Conservation (phyloP, 1,140 invertebrate species). For the Eulimnadia texana region DNA sequence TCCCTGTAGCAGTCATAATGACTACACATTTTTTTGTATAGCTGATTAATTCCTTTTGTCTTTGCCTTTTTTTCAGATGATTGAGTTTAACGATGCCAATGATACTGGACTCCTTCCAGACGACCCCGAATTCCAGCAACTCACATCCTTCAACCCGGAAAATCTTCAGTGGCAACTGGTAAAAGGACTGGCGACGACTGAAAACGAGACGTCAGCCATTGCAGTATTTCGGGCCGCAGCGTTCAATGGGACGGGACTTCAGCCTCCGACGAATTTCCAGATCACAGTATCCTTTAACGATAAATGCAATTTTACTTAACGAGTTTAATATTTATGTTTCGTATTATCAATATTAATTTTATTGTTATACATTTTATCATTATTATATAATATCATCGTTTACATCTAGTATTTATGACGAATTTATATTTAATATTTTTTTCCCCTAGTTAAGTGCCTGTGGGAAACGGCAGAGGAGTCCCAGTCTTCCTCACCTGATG, state of each 20-base stretch:
- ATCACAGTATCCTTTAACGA: slow-evolving; percentile 12
- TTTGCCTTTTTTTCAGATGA: slow-evolving; percentile 30
- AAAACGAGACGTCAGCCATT: slow-evolving; percentile 27
- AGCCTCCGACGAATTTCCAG: slow-evolving; percentile 10
- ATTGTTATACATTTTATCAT: too few relatives aligned
- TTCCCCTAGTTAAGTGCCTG: slow-evolving; percentile 34
- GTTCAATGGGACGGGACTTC: neutral
- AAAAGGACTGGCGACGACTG: slow-evolving; percentile 23
- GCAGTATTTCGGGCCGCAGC: slow-evolving; percentile 30
- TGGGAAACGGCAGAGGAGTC: slow-evolving; percentile 35
- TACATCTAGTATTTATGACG: too few relatives aligned
- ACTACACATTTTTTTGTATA: too few relatives aligned
- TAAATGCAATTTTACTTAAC: too few relatives aligned
- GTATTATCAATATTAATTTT: too few relatives aligned
- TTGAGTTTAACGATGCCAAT: slow-evolving; percentile 39
- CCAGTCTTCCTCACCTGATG: slow-evolving; percentile 40
- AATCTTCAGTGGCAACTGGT: slow-evolving; percentile 30
- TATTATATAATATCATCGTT: too few relatives aligned
- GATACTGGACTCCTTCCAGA: slow-evolving; percentile 32
- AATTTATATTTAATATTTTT: slow-evolving; percentile 18
- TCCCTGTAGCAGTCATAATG: too few relatives aligned
- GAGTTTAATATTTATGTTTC: too few relatives aligned
- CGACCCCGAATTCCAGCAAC: slow-evolving; percentile 19
- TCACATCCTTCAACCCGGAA: slow-evolving; percentile 25
- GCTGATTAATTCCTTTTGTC: slow-evolving; percentile 5